Conservation (phyloP, 1,140 invertebrate species). For the Lordiphosa clarofinis region DNA sequence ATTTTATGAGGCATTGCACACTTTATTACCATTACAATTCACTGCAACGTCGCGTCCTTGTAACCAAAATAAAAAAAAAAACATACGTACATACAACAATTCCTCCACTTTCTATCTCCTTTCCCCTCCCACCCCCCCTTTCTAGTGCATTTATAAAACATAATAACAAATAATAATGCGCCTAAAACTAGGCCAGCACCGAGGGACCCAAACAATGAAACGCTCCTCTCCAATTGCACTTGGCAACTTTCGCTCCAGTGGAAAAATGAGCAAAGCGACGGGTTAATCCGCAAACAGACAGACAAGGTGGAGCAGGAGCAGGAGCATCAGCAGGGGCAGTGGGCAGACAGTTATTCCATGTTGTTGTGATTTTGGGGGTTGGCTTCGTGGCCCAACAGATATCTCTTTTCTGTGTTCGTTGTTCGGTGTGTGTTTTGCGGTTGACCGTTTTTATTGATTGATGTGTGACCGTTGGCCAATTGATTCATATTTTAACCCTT, state of each 20-base stretch:
- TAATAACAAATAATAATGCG: conserved; percentile 62
- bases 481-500: conserved; percentile 37
- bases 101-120: too few relatives aligned
- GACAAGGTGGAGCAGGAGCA: conserved; percentile 12
- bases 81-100: conserved; percentile 2
- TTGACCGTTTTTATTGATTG: conserved; percentile 62
- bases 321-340: conserved; percentile 16
- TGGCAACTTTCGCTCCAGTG: conserved; percentile 17
- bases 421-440: conserved; percentile 23
- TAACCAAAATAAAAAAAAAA: conserved; percentile 11
- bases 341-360: conserved; percentile 35
- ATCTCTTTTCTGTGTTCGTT: conserved; percentile 18
- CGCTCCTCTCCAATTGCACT: conserved; percentile 10
- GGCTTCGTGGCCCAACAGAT: conserved; percentile 7
- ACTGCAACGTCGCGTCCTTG: conserved; percentile 44
- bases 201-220: conserved; percentile 12
- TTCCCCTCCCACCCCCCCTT: neutral
- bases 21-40: too few relatives aligned
- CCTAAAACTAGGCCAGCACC: conserved; percentile 47
- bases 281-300: conserved; percentile 53
- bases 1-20: conserved; percentile 14
- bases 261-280: conserved; percentile 4
- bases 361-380: conserved; percentile 57
- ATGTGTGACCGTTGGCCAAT: conserved; percentile 30
- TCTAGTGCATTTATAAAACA: conserved; percentile 26